Evolutionary conservation across 2,113 vertebrate genomes (phyloP), one percentile per base, ranked within the genome.

Genomic region (Setophaga kirtlandii): DNA sequence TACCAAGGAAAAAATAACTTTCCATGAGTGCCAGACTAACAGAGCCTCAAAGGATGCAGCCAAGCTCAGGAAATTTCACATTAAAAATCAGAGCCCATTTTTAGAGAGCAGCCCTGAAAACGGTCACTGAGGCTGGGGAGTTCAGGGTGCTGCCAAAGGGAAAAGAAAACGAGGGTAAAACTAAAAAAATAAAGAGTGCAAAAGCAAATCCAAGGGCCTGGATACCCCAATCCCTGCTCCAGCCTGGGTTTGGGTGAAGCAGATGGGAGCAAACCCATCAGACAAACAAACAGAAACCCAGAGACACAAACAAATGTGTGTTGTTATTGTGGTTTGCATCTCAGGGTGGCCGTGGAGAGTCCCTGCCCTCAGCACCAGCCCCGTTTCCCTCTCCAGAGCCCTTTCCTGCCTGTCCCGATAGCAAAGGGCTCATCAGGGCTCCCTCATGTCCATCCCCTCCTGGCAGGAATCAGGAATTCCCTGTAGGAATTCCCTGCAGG

Each of bases 111-210:
- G 35, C 8, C 56, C 52, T 27, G 52, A 9, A 7, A 74, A 33
- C 1, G 11, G 10, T 2, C 2, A 0, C 37, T 0, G 9, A 44
- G 69, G 55, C 11, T 18, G 65, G 47, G 12, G 31, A 58, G 39
- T 0, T 33, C 46, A 31, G 89, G 69, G 8, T 27, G 46, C 11
- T 58, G 15, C 49, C 55, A 28, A 12, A 62, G 37, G 0, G 0
- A 59, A 41, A 23, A 41, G 59, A 28, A 79, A 94, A 88, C 2
- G 42, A 22, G 10, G 21, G 39, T 20, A 47, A 74, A 90, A 44
- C 10, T 7, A 82, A 58, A 55, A 53, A 52, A 31, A n/a, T n/a
- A 55, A 49, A 7, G 37, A 19, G 10, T 20, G 39, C 24, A 47
- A 74, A 90, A 39, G 10, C 12, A 79, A 82, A 58, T 4, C 14